Base-by-base conservation (phyloP, 2,113 vertebrate species). In the Etia nguti region DNA sequence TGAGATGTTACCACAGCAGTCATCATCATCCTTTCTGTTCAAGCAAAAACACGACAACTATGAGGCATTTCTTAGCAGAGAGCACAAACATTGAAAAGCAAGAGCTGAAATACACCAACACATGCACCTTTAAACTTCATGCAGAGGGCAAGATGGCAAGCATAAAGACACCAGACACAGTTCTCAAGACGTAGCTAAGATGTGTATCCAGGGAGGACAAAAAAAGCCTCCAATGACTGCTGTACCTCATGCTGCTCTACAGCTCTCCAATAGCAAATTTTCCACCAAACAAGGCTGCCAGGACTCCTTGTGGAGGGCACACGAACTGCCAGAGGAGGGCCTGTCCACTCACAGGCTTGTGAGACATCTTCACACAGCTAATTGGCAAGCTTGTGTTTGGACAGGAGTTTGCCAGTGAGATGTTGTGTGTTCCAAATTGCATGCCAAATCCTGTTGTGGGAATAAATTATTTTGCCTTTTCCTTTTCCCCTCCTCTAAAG, bases 391-490 rank as follows among this genome's bases (percentile, higher is more conserved):
- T 79, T 56, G 52, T 83, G 38, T 89, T 82, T 79, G 82, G 79
- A n/a, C 11, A 85, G 65, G 12, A 84, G 20, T 81, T 88, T 89
- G 83, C 88, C 86, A 87, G 4, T 80, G 57, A 85, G 87, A 48
- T 80, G 57, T 65, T 89, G 62, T 85, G 81, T 84, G 79, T 86
- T 87, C 86, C 77, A 88, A 85, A 73, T 41, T 26, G 46, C 10
- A 50, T 60, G 86, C 77, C 93, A 91, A 84, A 90, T 88, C 84
- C 86, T 79, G 88, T 79, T 81, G 81, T 55, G 82, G 79, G 80
- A 88, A 89, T 85, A 90, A 68, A 83, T 80, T 81, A 82, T 85
- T 86, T 89, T 18, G 8, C 31, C 83, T 57, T 82, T 56, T 48
- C 26, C 55, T 60, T 54, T 55, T 56, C 26, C 79, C 43, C 73